A percentile compares a stretch with the other conserved stretches of the same genome.
These are phyloP conservation scores for Brachyistius frenatus DNA, from an alignment of 2,113 vertebrate species.

Conservation along the genomic window DNA sequence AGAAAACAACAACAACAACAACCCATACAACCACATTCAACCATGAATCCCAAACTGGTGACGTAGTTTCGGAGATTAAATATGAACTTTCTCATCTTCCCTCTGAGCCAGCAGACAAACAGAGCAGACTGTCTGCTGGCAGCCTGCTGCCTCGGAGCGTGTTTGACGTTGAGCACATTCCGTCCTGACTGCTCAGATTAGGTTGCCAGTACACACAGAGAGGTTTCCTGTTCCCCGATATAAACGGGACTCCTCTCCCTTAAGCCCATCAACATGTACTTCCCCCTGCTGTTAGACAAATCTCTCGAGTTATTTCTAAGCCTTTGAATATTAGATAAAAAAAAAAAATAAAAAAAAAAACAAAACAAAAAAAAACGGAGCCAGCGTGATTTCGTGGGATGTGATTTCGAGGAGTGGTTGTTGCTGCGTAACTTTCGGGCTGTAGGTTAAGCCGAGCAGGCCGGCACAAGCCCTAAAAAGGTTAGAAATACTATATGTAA, in stretches of 20 bases:
- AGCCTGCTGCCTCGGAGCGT: slow-evolving; percentile 53
- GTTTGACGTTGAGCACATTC: slow-evolving; percentile 79
- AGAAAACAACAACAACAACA: too few relatives aligned
- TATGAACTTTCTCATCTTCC: too few relatives aligned
- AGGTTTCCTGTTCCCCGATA: slow-evolving; percentile 69
- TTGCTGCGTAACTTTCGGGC: slow-evolving; percentile 27
- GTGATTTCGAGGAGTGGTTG: slow-evolving; percentile 53
- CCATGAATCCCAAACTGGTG: too few relatives aligned
- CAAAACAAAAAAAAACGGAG: not conserved
- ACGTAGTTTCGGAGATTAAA: too few relatives aligned
- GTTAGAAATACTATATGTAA: too few relatives aligned
- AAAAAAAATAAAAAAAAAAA: too few relatives aligned
- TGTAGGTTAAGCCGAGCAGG: slow-evolving; percentile 18
- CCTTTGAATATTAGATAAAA: not conserved
- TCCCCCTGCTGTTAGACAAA: not conserved
- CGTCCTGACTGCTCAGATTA: slow-evolving; percentile 77
- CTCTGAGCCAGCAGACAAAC: not conserved
- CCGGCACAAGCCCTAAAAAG: slow-evolving; percentile 29
- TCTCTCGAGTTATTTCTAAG: not conserved
- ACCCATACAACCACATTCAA: too few relatives aligned
- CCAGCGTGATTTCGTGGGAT: slow-evolving; percentile 2
- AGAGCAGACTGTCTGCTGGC: slow-evolving; percentile 26
- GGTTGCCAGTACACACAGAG: slow-evolving; percentile 67
- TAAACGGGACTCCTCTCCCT: slow-evolving; percentile 46
- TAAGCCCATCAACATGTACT: slow-evolving; percentile 32